Base-by-base conservation (phyloP, 2,113 vertebrate species). In the Daboia siamensis region DNA sequence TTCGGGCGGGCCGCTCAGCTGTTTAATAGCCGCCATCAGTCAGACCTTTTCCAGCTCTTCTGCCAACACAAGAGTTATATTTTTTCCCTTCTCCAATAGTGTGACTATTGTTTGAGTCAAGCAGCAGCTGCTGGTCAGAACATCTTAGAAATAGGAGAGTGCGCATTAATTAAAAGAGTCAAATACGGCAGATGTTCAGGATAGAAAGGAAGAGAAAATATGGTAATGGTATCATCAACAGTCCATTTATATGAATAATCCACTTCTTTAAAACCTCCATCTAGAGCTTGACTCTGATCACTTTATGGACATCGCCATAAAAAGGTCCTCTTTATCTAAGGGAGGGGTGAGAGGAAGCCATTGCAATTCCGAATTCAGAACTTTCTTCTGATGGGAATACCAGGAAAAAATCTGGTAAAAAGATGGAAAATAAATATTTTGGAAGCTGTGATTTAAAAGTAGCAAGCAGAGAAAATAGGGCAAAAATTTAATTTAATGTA, bases 11-110 rank as follows among this genome's bases (percentile, higher is more conserved):
- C 33, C 29, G 33, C 90, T 85, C 54, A 85, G 69, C 33, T 85
- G 17, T 80, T 90, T 90, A 90, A 90, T 84, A 46, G 74, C 69
- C 64, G 6, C 56, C 90, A 85, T 85, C 69, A 26, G 69, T 90
- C 90, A 90, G 84, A 46, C 69, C 12, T 54, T 90, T 90, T 54
- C 29, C 52, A 90, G 74, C 29, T 85, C 84, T 55, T 55, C 74
- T 1, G 52, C 90, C 84, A 84, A 44, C 69, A 44, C 26, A 11
- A 11, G 69, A 85, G 56, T 56, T 84, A 90, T 84, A 56, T 55
- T 90, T 74, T 44, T 15, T 26, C 5, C 21, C 52, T 26, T 44
- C 51, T 84, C 90, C 33, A 15, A 15, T 84, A 24, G 64, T 13
- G 23, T 24, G 64, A 24, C 54, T 52, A 51, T 55, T 44, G 52